Evolutionary conservation across 2,888 invertebrate species (phyloP).

Genomic region (Erynnis tages): DNA sequence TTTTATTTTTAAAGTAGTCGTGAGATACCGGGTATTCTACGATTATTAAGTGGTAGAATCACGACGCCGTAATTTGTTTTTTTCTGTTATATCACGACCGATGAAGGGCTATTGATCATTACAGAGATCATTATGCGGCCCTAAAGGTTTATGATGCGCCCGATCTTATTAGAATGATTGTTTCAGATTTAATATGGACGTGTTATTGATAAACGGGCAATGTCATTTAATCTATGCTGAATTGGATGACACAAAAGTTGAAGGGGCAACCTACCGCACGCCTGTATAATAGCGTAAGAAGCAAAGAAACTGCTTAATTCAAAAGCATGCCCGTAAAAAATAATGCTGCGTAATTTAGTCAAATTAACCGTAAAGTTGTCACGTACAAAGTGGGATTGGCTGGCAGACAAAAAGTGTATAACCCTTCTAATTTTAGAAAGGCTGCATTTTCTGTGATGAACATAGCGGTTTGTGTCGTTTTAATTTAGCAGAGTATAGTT

Average conservation of each 20-base stretch:
- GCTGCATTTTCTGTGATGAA: constrained; percentile 29
- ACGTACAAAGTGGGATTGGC: constrained; percentile 56
- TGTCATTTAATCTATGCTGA: constrained; percentile 17
- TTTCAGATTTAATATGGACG: constrained; percentile 29
- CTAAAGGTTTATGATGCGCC: constrained; percentile 28
- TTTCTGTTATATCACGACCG: constrained; percentile 62
- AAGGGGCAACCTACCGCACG: constrained; percentile 58
- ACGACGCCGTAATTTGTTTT: constrained; percentile 65
- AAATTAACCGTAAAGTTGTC: constrained; percentile 67
- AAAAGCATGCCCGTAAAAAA: constrained; percentile 42
- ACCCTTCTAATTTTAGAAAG: constrained; percentile 29
- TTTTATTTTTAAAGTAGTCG: constrained; percentile 66
- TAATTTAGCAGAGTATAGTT: constrained; percentile 32
- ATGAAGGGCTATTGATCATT: constrained; percentile 74
- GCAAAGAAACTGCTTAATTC: constrained; percentile 38
- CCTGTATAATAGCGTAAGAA: constrained; percentile 56
- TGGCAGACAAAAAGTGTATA: constrained; percentile 41
- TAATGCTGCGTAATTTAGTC: constrained; percentile 51
- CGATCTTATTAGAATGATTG: constrained; percentile 54
- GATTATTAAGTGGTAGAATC: constrained; percentile 79
- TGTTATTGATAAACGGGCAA: constrained; percentile 8
- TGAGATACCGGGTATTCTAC: constrained; percentile 73
- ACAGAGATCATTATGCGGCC: constrained; percentile 57
- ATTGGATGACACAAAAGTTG: constrained; percentile 5
- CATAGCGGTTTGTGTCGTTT: constrained; percentile 30